These are phyloP conservation scores for Spilosoma lubricipeda DNA, from an alignment of 2,888 invertebrate genomes.

Conservation along the genomic window DNA sequence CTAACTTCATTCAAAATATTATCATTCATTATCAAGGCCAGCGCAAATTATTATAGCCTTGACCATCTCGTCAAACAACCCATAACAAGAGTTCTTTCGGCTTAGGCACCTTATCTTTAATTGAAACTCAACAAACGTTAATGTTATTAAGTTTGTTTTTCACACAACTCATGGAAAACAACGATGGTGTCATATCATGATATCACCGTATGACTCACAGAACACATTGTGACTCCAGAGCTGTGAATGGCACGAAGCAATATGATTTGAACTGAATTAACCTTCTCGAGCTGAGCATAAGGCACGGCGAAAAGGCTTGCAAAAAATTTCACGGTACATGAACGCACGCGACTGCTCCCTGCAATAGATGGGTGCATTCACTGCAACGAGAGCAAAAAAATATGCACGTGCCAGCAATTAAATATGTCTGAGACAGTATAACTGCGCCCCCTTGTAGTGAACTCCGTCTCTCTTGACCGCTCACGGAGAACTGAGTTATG, in stretches of 20 bases:
- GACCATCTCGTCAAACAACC: constrained; percentile 53
- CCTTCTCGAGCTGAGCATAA: constrained; percentile 73
- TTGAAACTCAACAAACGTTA: constrained; percentile 44
- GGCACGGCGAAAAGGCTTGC: constrained; percentile 66
- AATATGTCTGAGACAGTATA: constrained; percentile 68
- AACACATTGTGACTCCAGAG: constrained; percentile 69
- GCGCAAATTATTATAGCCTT: constrained; percentile 59
- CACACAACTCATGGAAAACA: constrained; percentile 62
- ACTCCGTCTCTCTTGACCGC: constrained; percentile 70
- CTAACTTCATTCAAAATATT: constrained; percentile 47
- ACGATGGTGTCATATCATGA: constrained; percentile 72
- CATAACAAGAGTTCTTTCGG: constrained; percentile 55
- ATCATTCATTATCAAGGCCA: constrained; percentile 58
- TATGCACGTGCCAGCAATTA: constrained; percentile 83
- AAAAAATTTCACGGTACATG: constrained; percentile 69
- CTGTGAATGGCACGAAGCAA: constrained; percentile 59
- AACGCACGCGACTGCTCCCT: constrained; percentile 71
- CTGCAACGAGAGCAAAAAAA: constrained; percentile 69
- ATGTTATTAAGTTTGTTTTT: constrained; percentile 40
- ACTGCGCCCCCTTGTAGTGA: constrained; percentile 61
- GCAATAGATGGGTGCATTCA: constrained; percentile 70
- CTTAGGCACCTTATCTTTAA: constrained; percentile 52
- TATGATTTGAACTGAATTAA: constrained; percentile 73
- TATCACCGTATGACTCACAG: constrained; percentile 76
- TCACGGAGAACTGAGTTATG: constrained; percentile 69